Evolutionary conservation across 2,797 vertebrate genomes (phyloP).

Genomic region (Vireo griseus): DNA sequence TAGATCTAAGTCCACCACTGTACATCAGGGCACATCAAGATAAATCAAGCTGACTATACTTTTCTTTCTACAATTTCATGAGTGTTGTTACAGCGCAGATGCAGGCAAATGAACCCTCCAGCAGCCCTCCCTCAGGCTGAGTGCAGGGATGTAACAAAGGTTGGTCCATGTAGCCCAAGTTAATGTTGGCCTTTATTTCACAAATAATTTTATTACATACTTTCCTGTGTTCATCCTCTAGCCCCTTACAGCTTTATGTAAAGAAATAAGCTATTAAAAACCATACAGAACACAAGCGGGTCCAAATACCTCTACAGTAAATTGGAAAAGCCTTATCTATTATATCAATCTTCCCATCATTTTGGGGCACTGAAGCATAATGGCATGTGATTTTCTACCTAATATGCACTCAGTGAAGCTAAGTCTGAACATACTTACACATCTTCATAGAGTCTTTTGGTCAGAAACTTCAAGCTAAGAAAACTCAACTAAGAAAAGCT

Average conservation of each 20-base stretch:
- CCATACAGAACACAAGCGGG: not conserved
- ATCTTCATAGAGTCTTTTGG: not conserved
- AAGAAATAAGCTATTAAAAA: not conserved
- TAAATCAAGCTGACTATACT: not conserved
- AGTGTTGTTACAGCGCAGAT: not conserved
- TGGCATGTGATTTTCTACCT: not conserved
- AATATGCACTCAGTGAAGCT: not conserved
- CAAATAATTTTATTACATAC: not conserved
- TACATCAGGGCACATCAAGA: not conserved
- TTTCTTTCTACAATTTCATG: not conserved
- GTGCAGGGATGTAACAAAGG: not conserved
- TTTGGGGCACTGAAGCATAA: not conserved
- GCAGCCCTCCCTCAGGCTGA: not conserved
- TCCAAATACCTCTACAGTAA: not conserved
- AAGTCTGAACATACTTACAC: not conserved
- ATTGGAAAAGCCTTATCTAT: not conserved
- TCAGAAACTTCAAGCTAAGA: not conserved
- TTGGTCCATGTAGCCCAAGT: accelerated
- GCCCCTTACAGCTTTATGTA: not conserved
- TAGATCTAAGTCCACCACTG: not conserved
- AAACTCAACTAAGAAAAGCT: not conserved
- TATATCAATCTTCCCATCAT: not conserved
- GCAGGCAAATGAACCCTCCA: not conserved
- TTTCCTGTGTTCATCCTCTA: not conserved
- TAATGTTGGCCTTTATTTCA: not conserved